Evolutionary conservation across 2,797 vertebrate species (phyloP), one percentile per base, ranked within the genome.

Genomic region (Hephaestus fuliginosus): DNA sequence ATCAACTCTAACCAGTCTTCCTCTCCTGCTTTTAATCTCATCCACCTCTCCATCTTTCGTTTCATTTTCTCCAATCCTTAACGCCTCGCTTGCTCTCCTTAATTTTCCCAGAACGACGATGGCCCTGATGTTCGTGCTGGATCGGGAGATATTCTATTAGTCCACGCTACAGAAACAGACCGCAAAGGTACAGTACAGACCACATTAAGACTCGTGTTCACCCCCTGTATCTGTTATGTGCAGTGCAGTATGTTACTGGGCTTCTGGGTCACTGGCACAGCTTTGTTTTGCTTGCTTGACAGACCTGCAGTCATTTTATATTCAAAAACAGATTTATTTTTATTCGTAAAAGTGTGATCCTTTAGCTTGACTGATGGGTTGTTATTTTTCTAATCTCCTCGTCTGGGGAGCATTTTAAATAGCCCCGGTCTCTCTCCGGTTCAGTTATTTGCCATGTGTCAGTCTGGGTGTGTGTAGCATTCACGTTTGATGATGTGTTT

Each of bases 51-150:
- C 49, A 2, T 74, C 53, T 70, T 15, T 71, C 41, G 28, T 69
- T 33, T 82, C 5, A 20, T 68, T 68, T 62, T 28, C 46, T 76
- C 46, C 49, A 55, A 74, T 71, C 69, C 18, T 76, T 33, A 55
- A 44, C 46, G 6, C 43, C 74, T 85, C 55, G 9, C 56, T 77
- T 22, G 55, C 46, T 76, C 17, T 75, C 60, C 70, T 74, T 76
- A 1, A 56, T 58, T 76, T 86, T 73, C 46, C 30, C 93, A 99
- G 98, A 98, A 95, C 18, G 98, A 99, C 0, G 98, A 99, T 1
- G 98, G 98, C 18, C 98, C 98, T 0, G 98, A 99, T 44, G 98
- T 99, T 7, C 97, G 98, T 2, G 98, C 98, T 0, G 98, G 98
- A 58, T 99, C 98, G 0, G 97, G 97, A 61, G 97, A 99, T 74